phyloP scores from a whole-genome alignment of 2,113 vertebrate species.

The Danio rerio region GRCz12tu NC_133187.1:2139001-2139500 shows the following conservation, averaged over 20 bases:
- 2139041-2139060: too few relatives aligned
- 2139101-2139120: too few relatives aligned
- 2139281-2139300: constrained; percentile 20
- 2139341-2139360: neutral
- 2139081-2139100: too few relatives aligned
- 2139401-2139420: neutral
- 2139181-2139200: neutral
- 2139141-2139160: neutral
- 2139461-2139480: constrained; percentile 13
- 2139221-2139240: neutral
- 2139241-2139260: neutral
- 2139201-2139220: neutral
- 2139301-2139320: neutral
- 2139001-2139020: too few relatives aligned
- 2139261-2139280: neutral
- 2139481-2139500: neutral
- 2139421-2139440: neutral
- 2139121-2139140: neutral
- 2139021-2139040: too few relatives aligned
- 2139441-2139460: neutral
- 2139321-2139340: neutral
- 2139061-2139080: too few relatives aligned
- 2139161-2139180: neutral
- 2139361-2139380: neutral
- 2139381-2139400: constrained; percentile 1